Conservation (phyloP, 2,888 invertebrate species). For the Parelbella ahira region DNA sequence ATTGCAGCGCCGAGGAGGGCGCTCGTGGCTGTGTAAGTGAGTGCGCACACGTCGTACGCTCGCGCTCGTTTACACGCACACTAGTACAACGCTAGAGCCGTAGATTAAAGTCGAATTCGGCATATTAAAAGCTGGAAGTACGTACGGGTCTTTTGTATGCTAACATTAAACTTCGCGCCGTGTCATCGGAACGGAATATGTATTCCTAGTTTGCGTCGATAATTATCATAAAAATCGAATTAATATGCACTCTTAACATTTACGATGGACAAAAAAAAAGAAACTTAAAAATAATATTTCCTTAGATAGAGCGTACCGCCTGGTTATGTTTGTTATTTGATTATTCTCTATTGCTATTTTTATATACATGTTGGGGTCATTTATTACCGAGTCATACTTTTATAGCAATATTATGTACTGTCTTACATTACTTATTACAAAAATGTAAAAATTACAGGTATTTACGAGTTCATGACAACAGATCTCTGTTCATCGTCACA, state of each 20-base stretch:
- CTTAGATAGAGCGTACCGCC: too few species aligned
- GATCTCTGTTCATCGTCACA: too few species aligned
- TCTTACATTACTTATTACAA: too few species aligned
- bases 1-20: constrained; percentile 76
- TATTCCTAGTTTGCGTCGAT: constrained; percentile 43
- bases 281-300: constrained; percentile 11
- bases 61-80: constrained; percentile 33
- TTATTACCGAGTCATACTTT: too few species aligned
- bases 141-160: constrained; percentile 67
- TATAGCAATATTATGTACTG: too few species aligned
- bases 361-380: too few species aligned
- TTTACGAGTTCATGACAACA: too few species aligned
- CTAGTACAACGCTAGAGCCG: constrained; percentile 44
- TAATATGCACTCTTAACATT: constrained; percentile 47
- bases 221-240: constrained; percentile 55
- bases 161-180: constrained; percentile 66
- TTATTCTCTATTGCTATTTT: too few species aligned
- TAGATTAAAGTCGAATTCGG: constrained; percentile 67
- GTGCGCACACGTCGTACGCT: constrained; percentile 53
- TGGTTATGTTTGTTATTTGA: too few species aligned
- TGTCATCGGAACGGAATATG: constrained; percentile 53
- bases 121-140: constrained; percentile 64
- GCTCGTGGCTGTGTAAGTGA: constrained; percentile 59
- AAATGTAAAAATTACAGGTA: too few species aligned
- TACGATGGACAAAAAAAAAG: constrained; percentile 39